These are phyloP conservation scores for Lethenteron reissneri DNA, from an alignment of 2,113 vertebrate genomes.

Conservation along the genomic window DNA sequence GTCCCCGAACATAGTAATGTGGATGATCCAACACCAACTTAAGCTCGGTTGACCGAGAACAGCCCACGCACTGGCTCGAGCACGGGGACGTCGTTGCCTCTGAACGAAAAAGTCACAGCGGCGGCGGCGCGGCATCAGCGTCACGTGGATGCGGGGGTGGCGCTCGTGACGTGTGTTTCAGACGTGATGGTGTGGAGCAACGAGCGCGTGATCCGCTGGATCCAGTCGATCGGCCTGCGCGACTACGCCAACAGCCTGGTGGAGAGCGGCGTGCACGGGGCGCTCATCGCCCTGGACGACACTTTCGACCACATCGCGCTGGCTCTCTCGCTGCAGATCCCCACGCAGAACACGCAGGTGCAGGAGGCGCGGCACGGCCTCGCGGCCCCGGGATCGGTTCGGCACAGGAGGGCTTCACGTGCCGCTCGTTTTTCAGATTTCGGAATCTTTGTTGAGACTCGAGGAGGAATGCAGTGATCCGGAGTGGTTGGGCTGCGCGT, in stretches of 20 bases:
- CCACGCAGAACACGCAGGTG: constrained; percentile 68
- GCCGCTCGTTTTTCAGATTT: background rate
- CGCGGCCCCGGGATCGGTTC: background rate
- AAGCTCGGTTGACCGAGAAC: no score
- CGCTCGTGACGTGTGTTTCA: constrained; percentile 12
- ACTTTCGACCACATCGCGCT: constrained; percentile 69
- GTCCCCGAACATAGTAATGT: no score
- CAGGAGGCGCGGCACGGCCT: background rate
- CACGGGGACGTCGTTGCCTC: no score
- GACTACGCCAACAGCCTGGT: constrained; percentile 59
- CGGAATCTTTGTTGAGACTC: background rate
- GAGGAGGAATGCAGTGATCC: no score
- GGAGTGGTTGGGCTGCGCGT: no score
- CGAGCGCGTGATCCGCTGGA: constrained; percentile 72
- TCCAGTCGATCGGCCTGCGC: constrained; percentile 57
- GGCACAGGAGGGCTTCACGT: background rate
- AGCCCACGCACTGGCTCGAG: no score
- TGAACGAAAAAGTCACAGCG: no score
- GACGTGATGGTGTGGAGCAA: constrained; percentile 91
- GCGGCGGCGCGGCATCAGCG: no score
- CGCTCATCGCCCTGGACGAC: constrained; percentile 58
- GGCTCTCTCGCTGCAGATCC: constrained; percentile 64
- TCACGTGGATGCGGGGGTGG: no score
- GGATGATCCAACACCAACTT: no score
- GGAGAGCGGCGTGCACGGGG: constrained; percentile 69